Base-by-base conservation (phyloP, 2,113 vertebrate species). In the Toxotes chatareus region DNA sequence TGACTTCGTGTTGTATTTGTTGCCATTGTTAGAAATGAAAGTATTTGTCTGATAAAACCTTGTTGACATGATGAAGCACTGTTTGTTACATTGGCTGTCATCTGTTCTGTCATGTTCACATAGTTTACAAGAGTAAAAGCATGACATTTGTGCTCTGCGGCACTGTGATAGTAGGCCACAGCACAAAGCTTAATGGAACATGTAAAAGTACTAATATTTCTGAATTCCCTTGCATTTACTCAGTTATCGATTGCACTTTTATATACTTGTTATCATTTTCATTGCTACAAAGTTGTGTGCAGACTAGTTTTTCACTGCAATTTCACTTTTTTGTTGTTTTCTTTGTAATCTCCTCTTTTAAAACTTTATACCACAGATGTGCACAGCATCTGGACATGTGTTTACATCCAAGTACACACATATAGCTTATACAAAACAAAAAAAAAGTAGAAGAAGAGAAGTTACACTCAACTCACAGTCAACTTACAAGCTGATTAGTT, bases 171-270 rank as follows among this genome's bases (percentile, higher is more conserved):
- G 70, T 51, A 51, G 40, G 32, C 34, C 10, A 40, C 34, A 32
- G 13, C 64, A 46, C 61, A 72, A 53, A 67, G 46, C 59, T 27
- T 83, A 82, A 84, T 77, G 71, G 77, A 82, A 86, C 34, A 66
- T 71, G 40, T 79, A 61, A 42, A 56, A 10, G 23, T 49, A 23
- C 55, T 21, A 17, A 62, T 66, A 75, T 68, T 70, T 71, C 7
- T 74, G 63, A 77, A 73, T 51, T 44, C 64, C 7, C 31, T 17
- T 7, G 12, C 57, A 51, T 69, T 80, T 64, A 21, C 63, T 79
- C 51, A 27, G 14, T 19, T 77, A 71, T 79, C 10, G 11, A 51
- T 64, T 72, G 44, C 3, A 2, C 42, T 75, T 36, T 69, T 5
- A 60, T 53, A 38, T 38, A 27, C 64, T 49, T 80, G 57, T 63